Conservation (phyloP, 2,797 vertebrate genomes). For the Melanotaenia boesemani region DNA sequence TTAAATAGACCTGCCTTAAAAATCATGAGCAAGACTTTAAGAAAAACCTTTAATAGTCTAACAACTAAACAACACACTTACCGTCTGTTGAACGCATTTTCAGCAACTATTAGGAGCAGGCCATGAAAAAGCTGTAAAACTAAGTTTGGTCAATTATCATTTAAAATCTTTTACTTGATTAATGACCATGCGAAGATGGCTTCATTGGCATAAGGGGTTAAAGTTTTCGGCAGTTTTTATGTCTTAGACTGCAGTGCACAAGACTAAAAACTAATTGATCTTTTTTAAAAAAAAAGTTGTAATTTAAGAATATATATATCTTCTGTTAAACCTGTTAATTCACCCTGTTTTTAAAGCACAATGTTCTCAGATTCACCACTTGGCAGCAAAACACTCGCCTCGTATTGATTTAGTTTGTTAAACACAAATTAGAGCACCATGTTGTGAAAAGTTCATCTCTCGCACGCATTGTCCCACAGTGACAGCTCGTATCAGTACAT, state of each 20-base stretch:
- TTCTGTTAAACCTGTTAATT: constrained; percentile 1
- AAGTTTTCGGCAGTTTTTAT: background rate
- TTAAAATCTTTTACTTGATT: background rate
- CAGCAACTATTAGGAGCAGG: too few relatives aligned
- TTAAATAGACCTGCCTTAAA: too few relatives aligned
- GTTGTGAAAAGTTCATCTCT: constrained; percentile 36
- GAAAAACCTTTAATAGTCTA: too few relatives aligned
- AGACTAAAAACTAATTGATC: background rate
- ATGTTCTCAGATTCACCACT: constrained; percentile 18
- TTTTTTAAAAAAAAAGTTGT: background rate
- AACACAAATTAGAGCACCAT: constrained; percentile 42
- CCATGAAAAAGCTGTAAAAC: too few relatives aligned
- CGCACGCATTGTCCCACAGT: constrained; percentile 26
- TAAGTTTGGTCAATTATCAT: background rate
- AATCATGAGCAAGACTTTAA: too few relatives aligned
- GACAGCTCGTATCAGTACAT: constrained; percentile 24
- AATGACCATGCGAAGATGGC: background rate
- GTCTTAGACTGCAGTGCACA: too few relatives aligned
- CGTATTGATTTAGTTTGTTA: constrained; percentile 47
- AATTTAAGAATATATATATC: background rate
- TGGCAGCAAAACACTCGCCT: constrained; percentile 18
- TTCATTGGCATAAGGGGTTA: background rate
- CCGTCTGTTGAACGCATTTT: background rate
- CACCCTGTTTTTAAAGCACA: constrained; percentile 6
- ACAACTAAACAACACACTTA: too few relatives aligned